phyloP scores from a whole-genome alignment of 2,888 invertebrate genomes.

The Luffia ferchaultella region DNA sequence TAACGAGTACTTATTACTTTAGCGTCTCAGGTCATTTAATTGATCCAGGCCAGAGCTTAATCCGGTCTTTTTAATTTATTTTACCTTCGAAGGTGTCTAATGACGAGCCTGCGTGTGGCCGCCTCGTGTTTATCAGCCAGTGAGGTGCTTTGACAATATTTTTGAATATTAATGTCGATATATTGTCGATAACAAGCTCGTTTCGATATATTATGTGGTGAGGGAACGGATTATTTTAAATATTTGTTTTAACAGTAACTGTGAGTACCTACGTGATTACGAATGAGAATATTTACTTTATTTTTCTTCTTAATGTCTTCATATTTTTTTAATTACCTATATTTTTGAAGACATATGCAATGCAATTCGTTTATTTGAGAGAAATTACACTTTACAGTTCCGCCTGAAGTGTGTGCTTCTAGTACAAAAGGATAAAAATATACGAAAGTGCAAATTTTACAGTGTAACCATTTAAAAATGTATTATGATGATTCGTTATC shows the following conservation, averaged over 20 bases:
- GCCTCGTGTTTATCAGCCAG: constrained; percentile 57
- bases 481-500: too few relatives aligned
- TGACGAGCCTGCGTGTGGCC: constrained; percentile 63
- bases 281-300: too few relatives aligned
- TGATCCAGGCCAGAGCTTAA: constrained; percentile 49
- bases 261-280: not conserved
- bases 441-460: too few relatives aligned
- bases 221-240: too few relatives aligned
- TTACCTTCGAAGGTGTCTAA: constrained; percentile 60
- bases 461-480: too few relatives aligned
- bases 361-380: too few relatives aligned
- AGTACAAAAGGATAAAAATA: too few relatives aligned
- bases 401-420: too few relatives aligned
- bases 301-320: too few relatives aligned
- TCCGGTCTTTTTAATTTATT: constrained; percentile 56
- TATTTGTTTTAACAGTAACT: not conserved
- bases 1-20: constrained; percentile 13
- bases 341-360: too few relatives aligned
- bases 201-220: constrained; percentile 1
- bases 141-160: constrained; percentile 58
- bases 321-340: too few relatives aligned
- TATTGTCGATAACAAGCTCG: constrained; percentile 35
- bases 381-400: too few relatives aligned
- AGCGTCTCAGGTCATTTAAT: constrained; percentile 47
- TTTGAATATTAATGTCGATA: constrained; percentile 52